A percentile compares a stretch with the other conserved stretches of the same genome.
These are phyloP conservation scores for Endomychus coccineus DNA, from an alignment of 2,888 invertebrate genomes.

Conservation along the genomic window DNA sequence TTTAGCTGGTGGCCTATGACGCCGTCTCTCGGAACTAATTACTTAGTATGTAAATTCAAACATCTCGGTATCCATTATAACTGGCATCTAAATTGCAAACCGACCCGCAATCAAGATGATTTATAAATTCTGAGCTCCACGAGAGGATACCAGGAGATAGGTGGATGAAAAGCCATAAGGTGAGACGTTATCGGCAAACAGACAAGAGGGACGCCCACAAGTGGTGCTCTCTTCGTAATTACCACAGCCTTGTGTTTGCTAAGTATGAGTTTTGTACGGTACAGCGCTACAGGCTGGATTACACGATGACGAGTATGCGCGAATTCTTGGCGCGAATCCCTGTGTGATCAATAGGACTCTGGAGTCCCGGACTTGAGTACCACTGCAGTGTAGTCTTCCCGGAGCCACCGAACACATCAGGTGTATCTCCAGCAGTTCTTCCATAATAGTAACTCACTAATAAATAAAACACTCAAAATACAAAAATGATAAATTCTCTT, in stretches of 20 bases:
- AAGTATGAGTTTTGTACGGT: constrained; percentile 9
- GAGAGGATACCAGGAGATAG: too few relatives aligned
- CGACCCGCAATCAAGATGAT: too few relatives aligned
- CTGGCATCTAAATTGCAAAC: too few relatives aligned
- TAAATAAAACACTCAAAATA: too few relatives aligned
- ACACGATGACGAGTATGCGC: constrained; percentile 26
- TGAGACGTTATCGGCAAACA: too few relatives aligned
- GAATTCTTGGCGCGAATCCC: constrained; percentile 35
- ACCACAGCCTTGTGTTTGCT: constrained; percentile 19
- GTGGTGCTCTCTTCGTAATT: constrained; percentile 14
- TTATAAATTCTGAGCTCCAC: too few relatives aligned
- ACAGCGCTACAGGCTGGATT: constrained; percentile 18
- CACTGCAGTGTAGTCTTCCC: constrained; percentile 38
- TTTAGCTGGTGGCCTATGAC: too few relatives aligned
- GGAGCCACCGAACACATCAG: constrained; percentile 33
- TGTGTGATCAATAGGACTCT: constrained; percentile 33
- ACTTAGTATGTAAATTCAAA: too few relatives aligned
- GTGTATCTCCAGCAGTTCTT: constrained; percentile 26
- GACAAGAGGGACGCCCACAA: neutral
- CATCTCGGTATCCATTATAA: too few relatives aligned
- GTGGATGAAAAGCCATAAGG: too few relatives aligned
- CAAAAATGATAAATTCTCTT: too few relatives aligned
- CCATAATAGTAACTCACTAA: constrained; percentile 26
- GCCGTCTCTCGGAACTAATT: too few relatives aligned
- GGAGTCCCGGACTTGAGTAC: constrained; percentile 35